A percentile compares a stretch with the other conserved stretches of the same genome.
These are phyloP conservation scores for Bombus consobrinus DNA, from an alignment of 1,140 invertebrate genomes.

Conservation along the genomic window DNA sequence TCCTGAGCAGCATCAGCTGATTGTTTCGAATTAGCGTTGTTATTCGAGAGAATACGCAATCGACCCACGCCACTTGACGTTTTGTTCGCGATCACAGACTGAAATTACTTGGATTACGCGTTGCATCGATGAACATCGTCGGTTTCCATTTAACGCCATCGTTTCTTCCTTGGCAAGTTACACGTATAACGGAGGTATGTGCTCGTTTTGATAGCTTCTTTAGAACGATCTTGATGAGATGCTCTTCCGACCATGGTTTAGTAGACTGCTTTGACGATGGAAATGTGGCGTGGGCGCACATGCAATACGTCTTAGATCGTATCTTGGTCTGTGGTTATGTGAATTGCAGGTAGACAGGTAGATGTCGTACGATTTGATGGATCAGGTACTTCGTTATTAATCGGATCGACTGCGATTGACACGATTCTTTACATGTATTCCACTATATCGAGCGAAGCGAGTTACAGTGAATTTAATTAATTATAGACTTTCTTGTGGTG, in stretches of 20 bases:
- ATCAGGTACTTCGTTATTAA: too few relatives aligned
- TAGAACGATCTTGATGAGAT: background rate
- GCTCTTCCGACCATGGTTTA: background rate
- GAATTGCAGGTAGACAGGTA: too few relatives aligned
- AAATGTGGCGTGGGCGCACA: background rate
- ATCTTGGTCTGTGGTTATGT: background rate
- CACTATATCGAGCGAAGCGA: too few relatives aligned
- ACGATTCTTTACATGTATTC: too few relatives aligned
- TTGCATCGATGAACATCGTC: slow-evolving; percentile 22
- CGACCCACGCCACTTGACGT: background rate
- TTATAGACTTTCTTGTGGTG: too few relatives aligned
- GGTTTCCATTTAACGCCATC: background rate
- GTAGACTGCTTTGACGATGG: background rate
- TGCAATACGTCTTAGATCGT: background rate
- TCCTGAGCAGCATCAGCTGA: slow-evolving; percentile 22
- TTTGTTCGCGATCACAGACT: slow-evolving; percentile 8
- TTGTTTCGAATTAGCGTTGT: slow-evolving; percentile 50
- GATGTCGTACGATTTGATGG: too few relatives aligned
- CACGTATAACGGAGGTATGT: background rate
- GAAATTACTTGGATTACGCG: slow-evolving; percentile 33
- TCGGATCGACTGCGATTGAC: too few relatives aligned
- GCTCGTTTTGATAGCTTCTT: background rate
- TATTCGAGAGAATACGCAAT: slow-evolving; percentile 39
- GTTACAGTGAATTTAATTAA: too few relatives aligned
- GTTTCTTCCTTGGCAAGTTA: background rate